A percentile compares a stretch with the other conserved stretches of the same genome.
Conservation (phyloP, 2,113 vertebrate species). For the Amphilophus citrinellus region DNA sequence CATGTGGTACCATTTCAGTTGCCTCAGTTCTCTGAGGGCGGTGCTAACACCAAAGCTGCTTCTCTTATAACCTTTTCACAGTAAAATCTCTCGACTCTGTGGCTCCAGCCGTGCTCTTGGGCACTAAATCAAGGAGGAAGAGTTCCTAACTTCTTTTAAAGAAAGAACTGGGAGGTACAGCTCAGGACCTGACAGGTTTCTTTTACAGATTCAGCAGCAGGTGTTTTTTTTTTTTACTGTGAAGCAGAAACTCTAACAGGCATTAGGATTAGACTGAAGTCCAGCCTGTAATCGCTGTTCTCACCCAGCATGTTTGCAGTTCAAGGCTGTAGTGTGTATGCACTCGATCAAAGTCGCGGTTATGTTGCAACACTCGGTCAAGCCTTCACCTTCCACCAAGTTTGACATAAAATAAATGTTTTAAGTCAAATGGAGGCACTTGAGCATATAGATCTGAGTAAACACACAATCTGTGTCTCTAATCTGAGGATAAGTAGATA, state of each 20-base stretch:
- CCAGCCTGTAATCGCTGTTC: background rate
- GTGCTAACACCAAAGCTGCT: background rate
- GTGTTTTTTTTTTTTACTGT: background rate
- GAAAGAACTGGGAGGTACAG: background rate
- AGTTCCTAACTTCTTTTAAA: background rate
- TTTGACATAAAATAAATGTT: conserved; percentile 2
- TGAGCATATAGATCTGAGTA: background rate
- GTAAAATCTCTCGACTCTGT: background rate
- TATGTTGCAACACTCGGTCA: conserved; percentile 18
- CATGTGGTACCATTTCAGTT: too few relatives aligned
- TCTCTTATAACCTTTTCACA: background rate
- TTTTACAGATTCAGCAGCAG: background rate
- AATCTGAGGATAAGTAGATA: too few relatives aligned
- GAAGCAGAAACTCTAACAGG: background rate
- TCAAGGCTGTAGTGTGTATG: background rate
- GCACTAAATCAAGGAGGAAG: background rate
- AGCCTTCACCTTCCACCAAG: conserved; percentile 39
- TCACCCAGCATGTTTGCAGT: background rate
- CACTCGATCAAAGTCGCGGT: background rate
- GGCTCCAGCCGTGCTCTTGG: rapidly evolving
- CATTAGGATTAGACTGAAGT: background rate
- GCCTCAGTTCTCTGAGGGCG: too few relatives aligned
- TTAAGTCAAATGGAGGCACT: background rate
- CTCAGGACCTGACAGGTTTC: background rate
- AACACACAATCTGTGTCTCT: background rate